Conservation (phyloP, 1,140 invertebrate genomes). For the Pomacea maculata region DNA sequence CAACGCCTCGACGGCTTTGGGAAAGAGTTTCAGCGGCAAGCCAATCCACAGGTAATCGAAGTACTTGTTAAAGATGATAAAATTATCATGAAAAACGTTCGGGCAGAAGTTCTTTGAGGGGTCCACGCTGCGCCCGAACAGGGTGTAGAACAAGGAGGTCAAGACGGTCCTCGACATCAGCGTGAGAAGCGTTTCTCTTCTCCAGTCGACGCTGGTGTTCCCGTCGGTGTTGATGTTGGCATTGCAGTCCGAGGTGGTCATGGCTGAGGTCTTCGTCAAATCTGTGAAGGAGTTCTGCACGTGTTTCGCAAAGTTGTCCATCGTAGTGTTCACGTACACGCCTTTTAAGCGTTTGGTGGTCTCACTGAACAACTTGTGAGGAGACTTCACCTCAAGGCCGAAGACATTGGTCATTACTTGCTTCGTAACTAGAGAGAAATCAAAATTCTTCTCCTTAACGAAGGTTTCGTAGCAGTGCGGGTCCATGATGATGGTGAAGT, state of each 20-base stretch:
- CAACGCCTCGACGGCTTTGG: conserved; percentile 54
- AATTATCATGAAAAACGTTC: conserved; percentile 54
- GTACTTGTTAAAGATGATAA: conserved; percentile 63
- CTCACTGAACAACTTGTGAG: conserved; percentile 61
- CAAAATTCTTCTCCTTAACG: conserved; percentile 60
- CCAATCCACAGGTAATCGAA: conserved; percentile 66
- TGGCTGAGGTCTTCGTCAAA: too few relatives aligned
- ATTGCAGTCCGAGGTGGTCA: background rate
- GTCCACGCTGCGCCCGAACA: conserved; percentile 56
- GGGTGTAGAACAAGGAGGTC: conserved; percentile 62
- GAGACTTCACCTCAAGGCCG: conserved; percentile 55
- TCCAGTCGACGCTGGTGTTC: conserved; percentile 39
- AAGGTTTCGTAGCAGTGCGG: conserved; percentile 61
- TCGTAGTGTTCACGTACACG: conserved; percentile 43
- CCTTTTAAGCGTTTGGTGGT: conserved; percentile 62
- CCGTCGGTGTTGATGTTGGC: conserved; percentile 1
- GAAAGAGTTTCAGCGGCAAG: conserved; percentile 59
- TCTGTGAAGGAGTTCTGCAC: conserved; percentile 46
- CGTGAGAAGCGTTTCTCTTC: conserved; percentile 49
- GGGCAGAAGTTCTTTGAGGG: conserved; percentile 47
- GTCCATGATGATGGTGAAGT: conserved; percentile 61
- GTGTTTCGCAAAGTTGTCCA: conserved; percentile 53
- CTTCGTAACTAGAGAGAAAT: conserved; percentile 53
- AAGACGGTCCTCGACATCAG: conserved; percentile 61
- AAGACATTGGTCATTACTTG: conserved; percentile 65